Base-by-base conservation (phyloP, 2,113 vertebrate species). In the Orycteropus afer region DNA sequence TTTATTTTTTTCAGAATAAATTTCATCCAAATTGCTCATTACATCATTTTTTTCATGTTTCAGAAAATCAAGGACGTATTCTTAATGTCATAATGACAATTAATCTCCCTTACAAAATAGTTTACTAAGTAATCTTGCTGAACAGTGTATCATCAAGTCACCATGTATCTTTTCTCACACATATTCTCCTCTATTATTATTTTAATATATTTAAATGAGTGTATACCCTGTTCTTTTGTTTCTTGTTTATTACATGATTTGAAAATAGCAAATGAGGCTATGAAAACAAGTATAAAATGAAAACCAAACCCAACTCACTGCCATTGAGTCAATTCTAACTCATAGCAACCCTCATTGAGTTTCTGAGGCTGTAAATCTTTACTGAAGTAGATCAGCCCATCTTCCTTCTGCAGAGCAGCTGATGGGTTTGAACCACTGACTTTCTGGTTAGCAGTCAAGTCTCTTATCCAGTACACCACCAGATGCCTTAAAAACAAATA, bases 1-100 rank as follows among this genome's bases (percentile, higher is more conserved):
- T 94, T 96, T 82, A 84, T 40, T 17, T 0, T 25, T 91, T 91
- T 79, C 29, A 88, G 13, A 82, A 37, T 63, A 85, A 2, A 89
- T 32, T 3, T 92, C 74, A 92, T 90, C n/a, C 22, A 93, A 69
- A 61, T 57, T 8, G 5, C 74, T 3, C 0, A 76, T 3, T 74
- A 53, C 1, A 51, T 17, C 22, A 49, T 51, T n/a, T 79, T 81
- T 51, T 90, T 69, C 61, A 61, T 37, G 73, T 34, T 93, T 79
- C 2, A 84, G 23, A 17, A 89, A 89, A 81, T 79, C 2, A 95
- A 89, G 87, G 7, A 11, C 63, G 6, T 57, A 3, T 86, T 78
- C 80, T 55, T 61, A 32, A 18, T 51, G 45, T 49, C 67, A 94
- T 17, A 76, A 3, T 87, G 15, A 77, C 18, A 91, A 22, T 49